Percentiles rank a stretch among this genome's conserved stretches.
phyloP scores from a whole-genome alignment of 1,140 invertebrate genomes.

The Paraescarpia echinospica region DNA sequence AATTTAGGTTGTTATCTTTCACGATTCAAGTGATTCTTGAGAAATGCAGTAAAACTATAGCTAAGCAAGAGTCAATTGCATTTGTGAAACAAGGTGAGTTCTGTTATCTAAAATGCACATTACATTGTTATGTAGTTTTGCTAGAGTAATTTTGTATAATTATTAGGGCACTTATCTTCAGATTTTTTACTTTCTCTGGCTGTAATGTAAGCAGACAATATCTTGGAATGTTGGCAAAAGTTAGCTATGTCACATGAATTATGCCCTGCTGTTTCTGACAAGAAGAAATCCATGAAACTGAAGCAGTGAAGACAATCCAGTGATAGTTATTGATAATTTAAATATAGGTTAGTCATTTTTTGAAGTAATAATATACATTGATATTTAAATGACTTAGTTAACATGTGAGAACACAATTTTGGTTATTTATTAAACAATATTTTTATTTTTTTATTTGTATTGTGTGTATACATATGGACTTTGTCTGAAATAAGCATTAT shows the following conservation, averaged over 20 bases:
- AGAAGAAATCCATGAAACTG: not conserved
- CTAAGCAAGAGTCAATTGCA: not conserved
- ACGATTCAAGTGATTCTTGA: not conserved
- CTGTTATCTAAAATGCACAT: not conserved
- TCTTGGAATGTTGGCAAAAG: not conserved
- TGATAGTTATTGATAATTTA: not conserved
- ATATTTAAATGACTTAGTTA: too few species aligned
- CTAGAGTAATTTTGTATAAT: not conserved
- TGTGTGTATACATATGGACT: too few species aligned
- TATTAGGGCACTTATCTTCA: not conserved
- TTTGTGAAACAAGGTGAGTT: not conserved
- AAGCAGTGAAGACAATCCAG: not conserved
- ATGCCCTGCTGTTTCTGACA: not conserved
- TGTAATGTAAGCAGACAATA: not conserved
- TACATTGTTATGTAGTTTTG: not conserved
- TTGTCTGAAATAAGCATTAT: too few species aligned
- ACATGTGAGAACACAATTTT: too few species aligned
- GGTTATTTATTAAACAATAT: too few species aligned
- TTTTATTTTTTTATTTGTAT: too few species aligned
- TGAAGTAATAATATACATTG: too few species aligned
- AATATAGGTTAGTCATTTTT: too few species aligned
- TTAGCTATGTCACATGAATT: not conserved
- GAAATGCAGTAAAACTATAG: not conserved
- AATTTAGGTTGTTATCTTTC: not conserved
- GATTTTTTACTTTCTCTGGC: not conserved